phyloP scores from a whole-genome alignment of 2,797 vertebrate genomes.

The Anguilla anguilla region DNA sequence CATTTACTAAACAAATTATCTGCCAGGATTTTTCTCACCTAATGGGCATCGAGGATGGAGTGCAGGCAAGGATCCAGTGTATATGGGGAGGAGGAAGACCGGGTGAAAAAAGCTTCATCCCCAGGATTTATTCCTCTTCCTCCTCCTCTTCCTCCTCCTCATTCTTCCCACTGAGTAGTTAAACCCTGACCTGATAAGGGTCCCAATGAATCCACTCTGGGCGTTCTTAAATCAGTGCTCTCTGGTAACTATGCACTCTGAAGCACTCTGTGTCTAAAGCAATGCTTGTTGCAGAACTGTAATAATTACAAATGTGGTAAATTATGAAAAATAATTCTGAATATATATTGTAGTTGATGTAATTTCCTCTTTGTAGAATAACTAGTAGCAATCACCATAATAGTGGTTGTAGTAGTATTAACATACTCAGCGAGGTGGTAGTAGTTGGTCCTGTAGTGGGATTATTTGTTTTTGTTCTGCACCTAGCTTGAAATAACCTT shows the following conservation, averaged over 20 bases:
- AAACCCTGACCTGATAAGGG: conserved; percentile 24
- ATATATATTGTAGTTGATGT: neutral
- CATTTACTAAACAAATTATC: conserved; percentile 77
- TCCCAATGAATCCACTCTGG: conserved; percentile 18
- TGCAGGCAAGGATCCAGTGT: conserved; percentile 30
- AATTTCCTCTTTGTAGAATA: neutral
- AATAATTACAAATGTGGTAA: conserved; percentile 70
- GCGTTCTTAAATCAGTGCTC: conserved; percentile 57
- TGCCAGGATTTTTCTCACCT: conserved; percentile 61
- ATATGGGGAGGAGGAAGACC: conserved; percentile 7
- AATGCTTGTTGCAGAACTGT: conserved; percentile 65
- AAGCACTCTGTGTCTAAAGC: conserved; percentile 47
- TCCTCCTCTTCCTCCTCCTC: conserved; percentile 33
- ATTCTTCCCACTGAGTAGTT: conserved; percentile 23
- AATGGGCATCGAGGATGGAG: conserved; percentile 57
- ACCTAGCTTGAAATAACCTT: conserved; percentile 8
- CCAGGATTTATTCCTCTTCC: conserved; percentile 2
- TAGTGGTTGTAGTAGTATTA: neutral
- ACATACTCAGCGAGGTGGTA: neutral
- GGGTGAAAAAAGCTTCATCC: conserved; percentile 30
- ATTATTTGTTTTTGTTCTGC: conserved; percentile 1
- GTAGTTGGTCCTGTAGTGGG: neutral
- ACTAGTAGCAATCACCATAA: neutral
- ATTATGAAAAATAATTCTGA: conserved; percentile 50
- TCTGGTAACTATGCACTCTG: conserved; percentile 46